Evolutionary conservation across 1,140 invertebrate genomes (phyloP), one percentile per base, ranked within the genome.

Genomic region (Thalassaphorura encarpata): DNA sequence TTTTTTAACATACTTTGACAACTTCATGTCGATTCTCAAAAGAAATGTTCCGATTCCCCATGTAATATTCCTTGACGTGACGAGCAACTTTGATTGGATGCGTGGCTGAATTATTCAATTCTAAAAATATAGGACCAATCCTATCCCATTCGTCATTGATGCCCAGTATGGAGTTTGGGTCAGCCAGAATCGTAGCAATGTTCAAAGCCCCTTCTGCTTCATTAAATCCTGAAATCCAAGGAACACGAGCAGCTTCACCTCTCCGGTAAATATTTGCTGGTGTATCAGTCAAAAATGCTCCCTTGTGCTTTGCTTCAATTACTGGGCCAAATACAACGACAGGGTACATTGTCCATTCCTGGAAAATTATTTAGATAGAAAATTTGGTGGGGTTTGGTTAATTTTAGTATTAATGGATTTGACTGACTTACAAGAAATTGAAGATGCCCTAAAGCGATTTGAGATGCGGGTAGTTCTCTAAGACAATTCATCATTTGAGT

Each of bases 111-210:
- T 57, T 31, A 42, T 58, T 51, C 8, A 64, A 5, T 28, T 59
- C 63, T 11, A 64, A 28, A 18, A 64, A 49, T 6, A 57, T 47
- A 21, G 59, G 57, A 3, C 56, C 63, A 31, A 53, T 49, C n/a
- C 39, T 52, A 3, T 64, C 63, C 63, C 63, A 64, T 43, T 60
- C 42, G 1, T 53, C 47, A 45, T 64, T 64, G 13, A 64, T 33
- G 13, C 61, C 45, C 3, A 23, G n/a, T 6, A 52, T 2, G 0
- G 28, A 16, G 15, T 8, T 27, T 21, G 48, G 42, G 26, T 52
- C 43, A 2, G 55, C 5, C 3, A 64, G 18, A 1, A 64, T 39
- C 18, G 50, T 26, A 2, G 60, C 63, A 50, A 64, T 45, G 46
- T 64, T 64, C 21, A 64, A 50, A 3, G 53, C 49, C n/a, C 57